Base-by-base conservation (phyloP, 2,113 vertebrate species). In the Bubo scandiacus region DNA sequence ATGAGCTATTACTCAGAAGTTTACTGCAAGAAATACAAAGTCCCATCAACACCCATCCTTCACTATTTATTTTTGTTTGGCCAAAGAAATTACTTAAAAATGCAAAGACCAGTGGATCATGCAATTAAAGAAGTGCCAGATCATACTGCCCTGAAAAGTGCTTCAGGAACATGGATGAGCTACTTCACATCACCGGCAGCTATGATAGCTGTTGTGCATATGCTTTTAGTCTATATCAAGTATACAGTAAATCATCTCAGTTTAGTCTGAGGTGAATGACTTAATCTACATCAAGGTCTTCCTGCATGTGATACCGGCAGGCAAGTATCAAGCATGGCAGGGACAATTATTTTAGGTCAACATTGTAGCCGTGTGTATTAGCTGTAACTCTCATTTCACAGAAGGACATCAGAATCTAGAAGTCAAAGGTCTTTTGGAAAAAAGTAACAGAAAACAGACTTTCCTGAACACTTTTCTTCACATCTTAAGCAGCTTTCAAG, bases 201-300 rank as follows among this genome's bases (percentile, higher is more conserved):
- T 57, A 32, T 0, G 0, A 25, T 4, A 57, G 36, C 49, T 58
- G 52, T 3, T 36, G 15, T 16, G 40, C 8, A 17, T 4, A 8
- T 40, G 40, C 36, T 61, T 52, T 25, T 34, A 66, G 59, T 25
- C 74, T 71, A 0, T 4, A 18, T 5, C 14, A 59, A 49, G 27
- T 18, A 74, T 18, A 32, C 4, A 62, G 8, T 1, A n/a, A 67
- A 67, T 40, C 57, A 58, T 11, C 18, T 54, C 47, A 58, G 30
- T 27, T 66, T 15, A 16, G 4, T n/a, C 47, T 68, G 58, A 70
- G 58, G 26, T 22, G 29, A 92, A 16, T 1, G 1, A 12, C 34
- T 81, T 62, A 3, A 38, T 47, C 47, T 40, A 23, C 34, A 58
- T 22, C 52, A 63, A 51, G 62, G 6, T 19, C 45, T 36, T 55